phyloP scores from a whole-genome alignment of 2,888 invertebrate species.

The Anoncus sp. region DNA sequence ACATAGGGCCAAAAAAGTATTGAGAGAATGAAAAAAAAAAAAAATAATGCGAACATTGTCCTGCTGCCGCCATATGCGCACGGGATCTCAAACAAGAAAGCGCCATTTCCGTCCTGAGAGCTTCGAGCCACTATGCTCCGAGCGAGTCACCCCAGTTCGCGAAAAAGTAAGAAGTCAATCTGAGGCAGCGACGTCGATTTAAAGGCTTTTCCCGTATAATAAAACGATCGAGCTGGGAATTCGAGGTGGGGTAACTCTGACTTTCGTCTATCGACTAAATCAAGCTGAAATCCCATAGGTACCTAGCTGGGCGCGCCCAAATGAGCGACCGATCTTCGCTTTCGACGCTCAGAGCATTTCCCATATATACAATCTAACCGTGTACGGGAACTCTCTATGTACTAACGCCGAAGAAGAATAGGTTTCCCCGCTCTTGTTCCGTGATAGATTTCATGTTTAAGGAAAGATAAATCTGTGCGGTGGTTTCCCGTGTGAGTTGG shows the following conservation, averaged over 20 bases:
- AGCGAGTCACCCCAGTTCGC: constrained; percentile 25
- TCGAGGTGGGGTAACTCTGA: constrained; percentile 59
- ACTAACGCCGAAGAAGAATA: constrained; percentile 63
- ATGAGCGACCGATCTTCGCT: constrained; percentile 70
- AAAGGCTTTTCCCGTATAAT: constrained; percentile 70
- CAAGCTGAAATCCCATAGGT: constrained; percentile 66
- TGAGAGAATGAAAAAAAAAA: not conserved
- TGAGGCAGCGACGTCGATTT: constrained; percentile 67
- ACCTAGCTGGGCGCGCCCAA: constrained; percentile 63
- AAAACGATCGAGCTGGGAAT: constrained; percentile 70
- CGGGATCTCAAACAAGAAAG: constrained; percentile 56
- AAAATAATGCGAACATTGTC: constrained; percentile 33
- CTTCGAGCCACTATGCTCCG: constrained; percentile 18
- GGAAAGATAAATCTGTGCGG: constrained; percentile 71
- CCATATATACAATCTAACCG: constrained; percentile 35
- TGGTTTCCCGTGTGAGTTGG: constrained; percentile 47
- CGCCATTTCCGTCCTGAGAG: constrained; percentile 56
- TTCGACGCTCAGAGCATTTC: constrained; percentile 37
- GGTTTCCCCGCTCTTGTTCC: constrained; percentile 54
- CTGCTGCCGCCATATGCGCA: constrained; percentile 12
- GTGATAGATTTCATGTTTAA: constrained; percentile 75
- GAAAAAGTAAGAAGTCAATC: constrained; percentile 66
- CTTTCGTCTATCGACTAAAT: constrained; percentile 64
- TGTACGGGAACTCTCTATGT: constrained; percentile 36
- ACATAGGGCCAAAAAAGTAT: not conserved